These are phyloP conservation scores for Hephaestus fuliginosus DNA, from an alignment of 2,797 vertebrate species.

Conservation along the genomic window DNA sequence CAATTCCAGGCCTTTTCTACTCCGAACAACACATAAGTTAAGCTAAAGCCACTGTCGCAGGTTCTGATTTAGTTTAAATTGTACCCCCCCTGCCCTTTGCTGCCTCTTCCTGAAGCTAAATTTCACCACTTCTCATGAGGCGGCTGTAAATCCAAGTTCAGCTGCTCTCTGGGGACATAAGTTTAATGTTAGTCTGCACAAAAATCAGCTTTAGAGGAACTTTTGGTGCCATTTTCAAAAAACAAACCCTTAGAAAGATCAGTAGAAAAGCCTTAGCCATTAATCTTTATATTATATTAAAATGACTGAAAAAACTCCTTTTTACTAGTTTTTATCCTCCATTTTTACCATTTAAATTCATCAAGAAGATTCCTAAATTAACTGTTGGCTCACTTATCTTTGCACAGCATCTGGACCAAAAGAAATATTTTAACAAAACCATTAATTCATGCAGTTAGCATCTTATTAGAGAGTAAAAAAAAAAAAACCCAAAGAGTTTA, in stretches of 20 bases:
- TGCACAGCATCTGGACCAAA: not conserved
- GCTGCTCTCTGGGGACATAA: not conserved
- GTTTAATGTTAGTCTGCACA: not conserved
- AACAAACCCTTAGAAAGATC: no score
- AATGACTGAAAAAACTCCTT: not conserved
- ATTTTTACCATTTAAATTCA: not conserved
- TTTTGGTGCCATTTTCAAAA: not conserved
- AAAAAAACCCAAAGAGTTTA: not conserved
- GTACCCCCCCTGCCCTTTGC: rapidly evolving
- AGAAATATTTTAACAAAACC: not conserved
- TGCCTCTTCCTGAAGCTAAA: not conserved
- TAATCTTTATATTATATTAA: no score
- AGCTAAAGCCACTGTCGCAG: not conserved
- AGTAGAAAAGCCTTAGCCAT: no score
- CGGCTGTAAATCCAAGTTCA: not conserved
- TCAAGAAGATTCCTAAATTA: not conserved
- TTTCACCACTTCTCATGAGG: not conserved
- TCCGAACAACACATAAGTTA: not conserved
- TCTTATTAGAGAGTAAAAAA: not conserved
- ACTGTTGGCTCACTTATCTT: not conserved
- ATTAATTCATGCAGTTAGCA: not conserved
- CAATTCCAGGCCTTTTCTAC: not conserved
- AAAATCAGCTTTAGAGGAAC: not conserved
- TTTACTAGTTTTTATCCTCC: not conserved
- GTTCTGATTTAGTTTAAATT: not conserved